Evolutionary conservation across 1,140 invertebrate genomes (phyloP).

Genomic region (Carposina sasakii): DNA sequence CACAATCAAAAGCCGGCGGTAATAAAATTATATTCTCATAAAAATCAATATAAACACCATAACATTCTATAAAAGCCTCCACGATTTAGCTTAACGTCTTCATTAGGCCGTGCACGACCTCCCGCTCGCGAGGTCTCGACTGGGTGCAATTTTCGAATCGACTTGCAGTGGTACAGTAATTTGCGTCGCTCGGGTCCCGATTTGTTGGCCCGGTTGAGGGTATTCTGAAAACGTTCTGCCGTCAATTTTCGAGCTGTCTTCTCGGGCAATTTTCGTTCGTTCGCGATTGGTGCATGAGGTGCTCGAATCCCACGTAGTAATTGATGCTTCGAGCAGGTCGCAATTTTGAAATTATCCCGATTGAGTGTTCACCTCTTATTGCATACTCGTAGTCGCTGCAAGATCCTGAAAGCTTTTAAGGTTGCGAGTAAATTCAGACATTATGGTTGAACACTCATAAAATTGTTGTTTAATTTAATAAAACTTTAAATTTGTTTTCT

Average conservation of each 20-base stretch:
- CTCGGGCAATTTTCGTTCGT: constrained; percentile 57
- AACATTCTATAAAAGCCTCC: constrained; percentile 47
- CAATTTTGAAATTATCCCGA: constrained; percentile 60
- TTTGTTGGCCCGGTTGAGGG: constrained; percentile 45
- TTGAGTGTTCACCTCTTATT: constrained; percentile 47
- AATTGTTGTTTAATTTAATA: constrained; percentile 33
- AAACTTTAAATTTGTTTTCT: constrained; percentile 10
- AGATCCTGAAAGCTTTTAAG: constrained; percentile 40
- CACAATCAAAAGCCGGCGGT: constrained; percentile 19
- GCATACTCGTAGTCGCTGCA: constrained; percentile 17
- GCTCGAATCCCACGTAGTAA: constrained; percentile 37
- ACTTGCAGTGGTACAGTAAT: constrained; percentile 50
- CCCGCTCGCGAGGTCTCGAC: constrained; percentile 37
- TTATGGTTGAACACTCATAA: constrained; percentile 29
- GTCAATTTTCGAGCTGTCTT: constrained; percentile 50
- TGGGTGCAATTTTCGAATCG: constrained; percentile 53
- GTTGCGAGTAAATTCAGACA: constrained; percentile 29
- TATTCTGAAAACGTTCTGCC: constrained; percentile 42
- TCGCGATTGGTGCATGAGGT: constrained; percentile 34
- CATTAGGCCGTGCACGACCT: constrained; percentile 59
- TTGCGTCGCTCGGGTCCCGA: constrained; percentile 50
- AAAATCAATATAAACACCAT: constrained; percentile 67
- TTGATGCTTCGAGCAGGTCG: constrained; percentile 54
- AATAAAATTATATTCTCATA: constrained; percentile 63
- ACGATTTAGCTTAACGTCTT: constrained; percentile 63